A percentile compares a stretch with the other conserved stretches of the same genome.
These are phyloP conservation scores for Baryphthengus martii DNA, from an alignment of 2,113 vertebrate species.

Conservation along the genomic window DNA sequence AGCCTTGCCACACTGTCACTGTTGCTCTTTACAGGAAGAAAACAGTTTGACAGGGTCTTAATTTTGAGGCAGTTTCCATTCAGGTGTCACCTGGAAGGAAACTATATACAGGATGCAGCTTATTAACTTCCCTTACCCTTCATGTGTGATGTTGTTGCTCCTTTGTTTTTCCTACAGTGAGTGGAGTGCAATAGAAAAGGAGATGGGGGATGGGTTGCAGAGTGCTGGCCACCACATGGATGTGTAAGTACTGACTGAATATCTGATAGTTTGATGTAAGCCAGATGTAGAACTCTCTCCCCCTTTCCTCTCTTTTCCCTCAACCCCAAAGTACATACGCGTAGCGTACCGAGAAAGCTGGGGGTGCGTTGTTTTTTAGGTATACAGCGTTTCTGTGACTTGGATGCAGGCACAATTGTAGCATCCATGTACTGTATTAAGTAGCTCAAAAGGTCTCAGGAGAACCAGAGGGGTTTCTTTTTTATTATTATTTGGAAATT, in stretches of 20 bases:
- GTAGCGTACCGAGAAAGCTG: neutral
- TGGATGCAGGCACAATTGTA: slow-evolving; percentile 39
- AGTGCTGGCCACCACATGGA: slow-evolving; percentile 97
- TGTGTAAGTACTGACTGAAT: slow-evolving; percentile 83
- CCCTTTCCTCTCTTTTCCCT: slow-evolving; percentile 44
- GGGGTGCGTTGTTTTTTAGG: neutral
- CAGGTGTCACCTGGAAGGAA: slow-evolving; percentile 55
- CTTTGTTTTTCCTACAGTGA: slow-evolving; percentile 78
- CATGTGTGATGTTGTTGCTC: slow-evolving; percentile 55
- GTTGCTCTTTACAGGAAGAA: neutral
- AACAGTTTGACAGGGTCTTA: neutral
- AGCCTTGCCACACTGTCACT: neutral
- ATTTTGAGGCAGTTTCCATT: slow-evolving; percentile 25
- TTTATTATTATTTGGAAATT: slow-evolving; percentile 72
- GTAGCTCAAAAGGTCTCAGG: slow-evolving; percentile 66
- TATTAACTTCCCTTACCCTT: slow-evolving; percentile 55
- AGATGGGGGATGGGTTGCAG: slow-evolving; percentile 95
- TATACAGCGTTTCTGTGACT: slow-evolving; percentile 23
- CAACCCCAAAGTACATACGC: neutral
- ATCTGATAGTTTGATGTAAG: slow-evolving; percentile 69
- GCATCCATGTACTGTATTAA: slow-evolving; percentile 50
- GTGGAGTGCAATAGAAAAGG: slow-evolving; percentile 94
- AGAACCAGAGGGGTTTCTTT: slow-evolving; percentile 59
- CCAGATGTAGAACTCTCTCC: slow-evolving; percentile 63
- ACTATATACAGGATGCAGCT: slow-evolving; percentile 38